Evolutionary conservation across 2,888 invertebrate species (phyloP).

Genomic region (Leucophora obtusa): DNA sequence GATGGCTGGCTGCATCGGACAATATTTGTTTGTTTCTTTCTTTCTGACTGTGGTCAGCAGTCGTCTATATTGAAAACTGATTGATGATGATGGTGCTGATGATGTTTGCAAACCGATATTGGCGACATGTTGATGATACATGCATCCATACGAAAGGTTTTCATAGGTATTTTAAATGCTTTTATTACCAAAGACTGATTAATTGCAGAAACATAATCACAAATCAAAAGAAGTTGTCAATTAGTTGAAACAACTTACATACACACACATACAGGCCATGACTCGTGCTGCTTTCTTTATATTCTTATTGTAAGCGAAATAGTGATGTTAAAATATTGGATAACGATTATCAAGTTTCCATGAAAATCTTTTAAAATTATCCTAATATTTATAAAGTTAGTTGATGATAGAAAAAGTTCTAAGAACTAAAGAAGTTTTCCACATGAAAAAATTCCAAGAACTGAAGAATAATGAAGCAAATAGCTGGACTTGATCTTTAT

Average conservation of each 20-base stretch:
- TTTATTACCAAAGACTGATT: constrained; percentile 74
- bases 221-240: constrained; percentile 69
- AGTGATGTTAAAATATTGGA: background rate
- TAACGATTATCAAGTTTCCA: background rate
- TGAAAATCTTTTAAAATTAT: too few species aligned
- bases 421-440: too few species aligned
- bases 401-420: too few species aligned
- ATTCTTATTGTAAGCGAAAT: background rate
- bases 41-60: constrained; percentile 62
- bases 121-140: constrained; percentile 48
- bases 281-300: constrained; percentile 52
- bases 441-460: too few species aligned
- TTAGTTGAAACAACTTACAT: constrained; percentile 45
- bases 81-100: constrained; percentile 70
- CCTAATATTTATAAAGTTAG: too few species aligned
- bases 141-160: constrained; percentile 30
- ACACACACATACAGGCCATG: constrained; percentile 2
- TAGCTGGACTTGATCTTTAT: too few species aligned
- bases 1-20: constrained; percentile 63
- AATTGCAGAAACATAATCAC: constrained; percentile 73
- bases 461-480: too few species aligned
- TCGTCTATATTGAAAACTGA: constrained; percentile 65
- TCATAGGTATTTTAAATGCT: constrained; percentile 66
- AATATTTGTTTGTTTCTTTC: constrained; percentile 40
- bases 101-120: constrained; percentile 53